A percentile compares a stretch with the other conserved stretches of the same genome.
These are phyloP conservation scores for Stenopsyche tienmushanensis DNA, from an alignment of 1,140 invertebrate genomes.

Conservation along the genomic window DNA sequence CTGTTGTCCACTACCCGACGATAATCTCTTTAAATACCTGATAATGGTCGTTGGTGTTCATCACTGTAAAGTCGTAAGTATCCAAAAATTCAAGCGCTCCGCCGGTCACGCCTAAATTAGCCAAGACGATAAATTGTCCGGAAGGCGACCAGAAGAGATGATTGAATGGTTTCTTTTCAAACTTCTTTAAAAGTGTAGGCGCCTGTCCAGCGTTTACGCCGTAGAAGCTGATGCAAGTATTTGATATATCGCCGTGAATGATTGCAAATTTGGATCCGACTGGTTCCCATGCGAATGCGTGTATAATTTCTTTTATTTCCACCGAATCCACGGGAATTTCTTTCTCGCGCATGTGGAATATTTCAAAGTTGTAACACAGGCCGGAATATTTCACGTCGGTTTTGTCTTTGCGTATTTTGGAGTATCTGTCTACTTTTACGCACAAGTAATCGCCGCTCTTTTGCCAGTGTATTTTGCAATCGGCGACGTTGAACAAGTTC, in stretches of 20 bases:
- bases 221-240: slow-evolving; percentile 91
- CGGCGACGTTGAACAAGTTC: slow-evolving; percentile 96
- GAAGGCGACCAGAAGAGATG: slow-evolving; percentile 95
- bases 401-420: slow-evolving; percentile 90
- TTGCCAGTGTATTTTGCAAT: slow-evolving; percentile 99
- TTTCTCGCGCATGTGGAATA: slow-evolving; percentile 98
- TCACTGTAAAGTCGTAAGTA: slow-evolving; percentile 91
- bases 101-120: slow-evolving; percentile 79
- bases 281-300: slow-evolving; percentile 98
- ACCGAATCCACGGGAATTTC: slow-evolving; percentile 97
- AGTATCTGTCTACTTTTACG: slow-evolving; percentile 97
- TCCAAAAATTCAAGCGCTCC: slow-evolving; percentile 94
- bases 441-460: slow-evolving; percentile 97
- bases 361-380: slow-evolving; percentile 98
- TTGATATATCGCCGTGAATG: slow-evolving; percentile 90
- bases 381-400: slow-evolving; percentile 91
- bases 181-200: slow-evolving; percentile 82
- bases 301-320: slow-evolving; percentile 90
- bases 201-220: slow-evolving; percentile 87
- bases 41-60: slow-evolving; percentile 92
- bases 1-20: no score
- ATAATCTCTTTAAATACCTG: no score
- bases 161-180: slow-evolving; percentile 90
- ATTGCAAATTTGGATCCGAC: slow-evolving; percentile 94
- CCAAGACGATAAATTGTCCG: slow-evolving; percentile 94